A percentile compares a stretch with the other conserved stretches of the same genome.
phyloP scores from a whole-genome alignment of 2,113 vertebrate genomes.

The Strix aluco region DNA sequence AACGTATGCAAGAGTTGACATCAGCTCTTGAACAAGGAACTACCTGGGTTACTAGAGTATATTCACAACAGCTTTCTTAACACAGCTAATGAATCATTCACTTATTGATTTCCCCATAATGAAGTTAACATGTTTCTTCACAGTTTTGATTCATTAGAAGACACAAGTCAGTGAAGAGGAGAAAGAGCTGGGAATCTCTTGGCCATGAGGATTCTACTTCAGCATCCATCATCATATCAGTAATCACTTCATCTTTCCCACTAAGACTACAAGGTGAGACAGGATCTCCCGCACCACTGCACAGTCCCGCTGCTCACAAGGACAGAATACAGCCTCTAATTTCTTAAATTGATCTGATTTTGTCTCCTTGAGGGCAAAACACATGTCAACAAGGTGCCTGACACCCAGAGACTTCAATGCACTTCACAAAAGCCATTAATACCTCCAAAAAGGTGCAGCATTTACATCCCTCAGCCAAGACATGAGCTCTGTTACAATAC shows the following conservation, averaged over 20 bases:
- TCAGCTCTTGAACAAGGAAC: background rate
- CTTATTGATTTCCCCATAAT: background rate
- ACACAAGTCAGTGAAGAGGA: background rate
- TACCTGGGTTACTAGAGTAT: background rate
- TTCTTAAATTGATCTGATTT: background rate
- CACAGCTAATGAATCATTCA: background rate
- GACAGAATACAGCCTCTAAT: background rate
- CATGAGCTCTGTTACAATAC: fast-evolving
- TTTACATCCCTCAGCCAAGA: background rate
- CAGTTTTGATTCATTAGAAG: background rate
- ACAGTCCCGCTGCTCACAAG: background rate
- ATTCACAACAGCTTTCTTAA: background rate
- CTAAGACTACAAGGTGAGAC: background rate
- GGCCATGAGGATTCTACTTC: background rate
- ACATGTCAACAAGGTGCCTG: fast-evolving
- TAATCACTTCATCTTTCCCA: background rate
- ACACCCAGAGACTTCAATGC: background rate
- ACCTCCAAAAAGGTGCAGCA: background rate
- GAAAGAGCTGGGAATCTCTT: background rate
- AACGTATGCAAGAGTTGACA: background rate
- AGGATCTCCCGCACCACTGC: background rate
- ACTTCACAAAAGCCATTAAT: background rate
- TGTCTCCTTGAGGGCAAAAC: background rate
- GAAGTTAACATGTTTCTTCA: background rate
- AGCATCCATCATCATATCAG: background rate